A percentile compares a stretch with the other conserved stretches of the same genome.
Conservation (phyloP, 2,888 invertebrate species). For the Saturnia japonica region DNA sequence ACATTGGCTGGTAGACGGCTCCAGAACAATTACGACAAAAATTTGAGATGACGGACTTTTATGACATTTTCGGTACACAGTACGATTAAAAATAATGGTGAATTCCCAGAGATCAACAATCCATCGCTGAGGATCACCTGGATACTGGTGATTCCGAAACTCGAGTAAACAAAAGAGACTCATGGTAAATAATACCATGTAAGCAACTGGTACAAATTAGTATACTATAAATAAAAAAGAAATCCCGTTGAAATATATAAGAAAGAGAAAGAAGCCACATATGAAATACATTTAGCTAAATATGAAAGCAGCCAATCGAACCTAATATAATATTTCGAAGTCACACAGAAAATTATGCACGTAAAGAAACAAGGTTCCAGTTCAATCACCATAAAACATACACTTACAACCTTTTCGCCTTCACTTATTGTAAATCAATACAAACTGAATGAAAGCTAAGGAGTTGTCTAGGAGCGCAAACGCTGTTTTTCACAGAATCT, state of each 20-base stretch:
- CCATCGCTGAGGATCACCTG: no score
- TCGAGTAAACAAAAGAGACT: no score
- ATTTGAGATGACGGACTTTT: no score
- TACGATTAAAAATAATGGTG: no score
- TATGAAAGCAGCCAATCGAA: not conserved
- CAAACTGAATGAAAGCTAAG: slow-evolving; percentile 27
- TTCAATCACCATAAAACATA: not conserved
- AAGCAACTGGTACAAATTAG: no score
- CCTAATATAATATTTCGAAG: not conserved
- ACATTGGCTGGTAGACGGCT: no score
- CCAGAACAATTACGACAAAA: no score
- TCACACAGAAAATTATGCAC: not conserved
- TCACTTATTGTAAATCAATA: slow-evolving; percentile 47
- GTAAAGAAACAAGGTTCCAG: not conserved
- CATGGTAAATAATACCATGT: no score
- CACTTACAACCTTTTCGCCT: slow-evolving; percentile 6
- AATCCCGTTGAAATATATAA: not conserved
- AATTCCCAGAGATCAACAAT: no score
- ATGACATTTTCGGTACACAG: no score
- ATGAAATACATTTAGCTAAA: not conserved
- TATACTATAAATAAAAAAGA: not conserved
- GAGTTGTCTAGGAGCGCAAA: slow-evolving; percentile 6
- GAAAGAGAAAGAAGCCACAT: not conserved
- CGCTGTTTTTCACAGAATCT: not conserved
- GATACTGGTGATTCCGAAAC: no score